These are phyloP conservation scores for Drosophila pallidifrons DNA, from an alignment of 1,140 invertebrate species.

Conservation along the genomic window DNA sequence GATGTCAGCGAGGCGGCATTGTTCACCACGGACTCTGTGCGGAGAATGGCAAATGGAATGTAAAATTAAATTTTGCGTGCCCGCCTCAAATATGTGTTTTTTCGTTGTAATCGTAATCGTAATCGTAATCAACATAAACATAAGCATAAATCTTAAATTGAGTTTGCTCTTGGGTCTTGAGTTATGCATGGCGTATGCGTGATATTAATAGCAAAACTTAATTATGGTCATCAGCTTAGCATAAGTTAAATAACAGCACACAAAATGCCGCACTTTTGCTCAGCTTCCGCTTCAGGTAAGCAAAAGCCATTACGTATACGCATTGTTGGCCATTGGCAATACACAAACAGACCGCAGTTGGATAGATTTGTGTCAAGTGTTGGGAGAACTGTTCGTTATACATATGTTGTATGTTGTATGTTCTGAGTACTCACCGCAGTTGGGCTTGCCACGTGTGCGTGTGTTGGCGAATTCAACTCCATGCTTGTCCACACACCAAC, in stretches of 20 bases:
- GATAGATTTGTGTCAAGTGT: constrained; percentile 51
- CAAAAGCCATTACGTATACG: constrained; percentile 60
- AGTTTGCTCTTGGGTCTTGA: constrained; percentile 7
- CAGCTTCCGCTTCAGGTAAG: not conserved
- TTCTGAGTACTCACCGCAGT: constrained; percentile 90
- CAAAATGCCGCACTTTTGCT: not conserved
- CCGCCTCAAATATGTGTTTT: constrained; percentile 17
- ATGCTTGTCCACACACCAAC: constrained; percentile 97
- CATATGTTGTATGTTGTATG: not conserved
- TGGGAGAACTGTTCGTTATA: too few species aligned
- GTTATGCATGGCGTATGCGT: constrained; percentile 57
- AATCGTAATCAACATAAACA: constrained; percentile 15
- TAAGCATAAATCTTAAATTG: constrained; percentile 46
- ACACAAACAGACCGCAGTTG: not conserved
- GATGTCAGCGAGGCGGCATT: constrained; percentile 86
- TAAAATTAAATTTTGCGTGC: constrained; percentile 58
- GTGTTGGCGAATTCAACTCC: constrained; percentile 95
- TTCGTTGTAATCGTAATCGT: constrained; percentile 27
- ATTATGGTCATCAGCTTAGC: constrained; percentile 38
- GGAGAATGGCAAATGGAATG: constrained; percentile 53
- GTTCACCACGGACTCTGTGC: constrained; percentile 87
- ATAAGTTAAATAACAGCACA: constrained; percentile 35
- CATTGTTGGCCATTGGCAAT: constrained; percentile 12
- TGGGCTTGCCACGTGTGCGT: constrained; percentile 92
- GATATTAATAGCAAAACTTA: constrained; percentile 63